phyloP scores from a whole-genome alignment of 2,113 vertebrate genomes.

The Symphodus melops region DNA sequence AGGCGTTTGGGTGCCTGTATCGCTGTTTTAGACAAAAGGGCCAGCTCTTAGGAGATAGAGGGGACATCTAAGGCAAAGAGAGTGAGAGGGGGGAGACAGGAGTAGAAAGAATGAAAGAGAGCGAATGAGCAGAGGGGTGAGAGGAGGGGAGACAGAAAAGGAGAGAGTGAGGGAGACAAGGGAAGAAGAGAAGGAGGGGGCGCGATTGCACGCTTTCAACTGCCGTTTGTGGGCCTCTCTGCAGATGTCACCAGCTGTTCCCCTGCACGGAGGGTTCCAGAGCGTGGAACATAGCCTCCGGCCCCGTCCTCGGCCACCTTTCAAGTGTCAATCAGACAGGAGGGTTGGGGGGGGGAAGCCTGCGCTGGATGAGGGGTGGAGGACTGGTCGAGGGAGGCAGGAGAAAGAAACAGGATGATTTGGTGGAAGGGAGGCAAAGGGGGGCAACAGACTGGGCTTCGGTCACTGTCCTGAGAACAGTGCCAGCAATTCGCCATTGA shows the following conservation, averaged over 20 bases:
- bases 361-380: constrained; percentile 49
- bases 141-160: constrained; percentile 57
- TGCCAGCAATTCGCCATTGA: constrained; percentile 97
- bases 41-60: constrained; percentile 73
- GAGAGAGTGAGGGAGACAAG: constrained; percentile 68
- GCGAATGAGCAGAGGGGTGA: constrained; percentile 55
- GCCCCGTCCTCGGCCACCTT: constrained; percentile 96
- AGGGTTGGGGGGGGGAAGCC: constrained; percentile 72
- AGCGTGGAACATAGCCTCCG: constrained; percentile 97
- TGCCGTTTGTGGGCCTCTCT: constrained; percentile 96
- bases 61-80: constrained; percentile 74
- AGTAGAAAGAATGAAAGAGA: constrained; percentile 70
- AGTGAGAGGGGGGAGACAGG: constrained; percentile 52
- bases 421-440: constrained; percentile 57
- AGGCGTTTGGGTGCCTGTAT: constrained; percentile 68
- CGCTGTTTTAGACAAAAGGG: constrained; percentile 75
- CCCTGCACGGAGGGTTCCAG: constrained; percentile 93
- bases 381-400: constrained; percentile 63
- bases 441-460: constrained; percentile 88
- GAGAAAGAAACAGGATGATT: constrained; percentile 49
- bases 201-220: constrained; percentile 91
- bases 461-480: constrained; percentile 98
- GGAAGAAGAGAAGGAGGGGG: constrained; percentile 67
- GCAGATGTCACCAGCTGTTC: constrained; percentile 99
- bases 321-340: constrained; percentile 99